Conservation (phyloP, 2,113 vertebrate genomes). For the Neoarius graeffei region DNA sequence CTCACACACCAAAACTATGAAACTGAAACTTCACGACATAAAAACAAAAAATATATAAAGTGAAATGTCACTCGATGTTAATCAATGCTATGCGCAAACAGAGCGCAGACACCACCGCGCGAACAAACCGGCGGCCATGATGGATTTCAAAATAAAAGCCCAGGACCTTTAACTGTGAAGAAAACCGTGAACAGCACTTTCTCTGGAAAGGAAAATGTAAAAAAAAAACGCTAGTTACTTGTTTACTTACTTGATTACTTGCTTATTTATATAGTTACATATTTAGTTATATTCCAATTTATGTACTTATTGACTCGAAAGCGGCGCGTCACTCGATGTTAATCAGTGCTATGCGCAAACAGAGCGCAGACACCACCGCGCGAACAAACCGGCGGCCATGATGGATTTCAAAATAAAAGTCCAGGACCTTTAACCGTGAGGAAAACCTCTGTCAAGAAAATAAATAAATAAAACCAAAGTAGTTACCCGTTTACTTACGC, state of each 20-base stretch:
- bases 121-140: neutral
- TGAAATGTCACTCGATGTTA: neutral
- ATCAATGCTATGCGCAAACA: neutral
- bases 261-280: neutral
- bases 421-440: neutral
- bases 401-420: constrained; percentile 33
- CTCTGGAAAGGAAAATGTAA: neutral
- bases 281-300: neutral
- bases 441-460: neutral
- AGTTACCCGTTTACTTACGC: neutral
- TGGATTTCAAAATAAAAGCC: constrained; percentile 31
- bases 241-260: neutral
- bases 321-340: neutral
- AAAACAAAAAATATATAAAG: neutral
- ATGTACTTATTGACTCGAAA: neutral
- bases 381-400: neutral
- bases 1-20: neutral
- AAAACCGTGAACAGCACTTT: neutral
- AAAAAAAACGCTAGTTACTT: neutral
- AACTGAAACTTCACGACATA: neutral
- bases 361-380: neutral
- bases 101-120: neutral
- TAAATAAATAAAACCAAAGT: neutral
- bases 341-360: neutral
- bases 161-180: neutral